Conservation (phyloP, 2,113 vertebrate genomes). For the Perca schrenkii region DNA sequence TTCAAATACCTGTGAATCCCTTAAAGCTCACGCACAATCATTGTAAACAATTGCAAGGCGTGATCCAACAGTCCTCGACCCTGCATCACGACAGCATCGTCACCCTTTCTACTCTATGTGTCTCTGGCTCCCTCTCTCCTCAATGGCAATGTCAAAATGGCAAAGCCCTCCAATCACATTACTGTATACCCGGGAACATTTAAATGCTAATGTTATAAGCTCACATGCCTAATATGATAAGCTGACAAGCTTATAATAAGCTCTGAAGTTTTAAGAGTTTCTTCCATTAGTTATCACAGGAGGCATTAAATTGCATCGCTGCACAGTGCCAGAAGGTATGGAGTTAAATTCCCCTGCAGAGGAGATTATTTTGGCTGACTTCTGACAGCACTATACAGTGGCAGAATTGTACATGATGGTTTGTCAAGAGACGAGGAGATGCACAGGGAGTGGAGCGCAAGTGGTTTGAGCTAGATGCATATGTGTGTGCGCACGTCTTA, state of each 20-base stretch:
- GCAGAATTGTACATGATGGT: conserved; percentile 77
- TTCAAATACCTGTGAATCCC: conserved; percentile 20
- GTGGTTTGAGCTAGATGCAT: conserved; percentile 42
- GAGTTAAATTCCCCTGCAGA: conserved; percentile 85
- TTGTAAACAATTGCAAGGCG: conserved; percentile 26
- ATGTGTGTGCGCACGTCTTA: conserved; percentile 34
- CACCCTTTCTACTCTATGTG: conserved; percentile 23
- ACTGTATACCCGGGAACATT: conserved; percentile 83
- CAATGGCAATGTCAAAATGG: conserved; percentile 81
- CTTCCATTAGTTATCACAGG: conserved; percentile 86
- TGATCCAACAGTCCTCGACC: conserved; percentile 30
- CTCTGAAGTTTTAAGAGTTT: conserved; percentile 88
- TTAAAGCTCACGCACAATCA: not conserved
- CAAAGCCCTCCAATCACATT: conserved; percentile 85
- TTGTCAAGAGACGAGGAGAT: conserved; percentile 71
- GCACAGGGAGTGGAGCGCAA: conserved; percentile 36
- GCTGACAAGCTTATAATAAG: conserved; percentile 90
- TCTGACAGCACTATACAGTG: conserved; percentile 81
- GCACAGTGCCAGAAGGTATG: conserved; percentile 82
- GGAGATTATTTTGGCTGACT: conserved; percentile 83
- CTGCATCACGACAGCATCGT: conserved; percentile 19
- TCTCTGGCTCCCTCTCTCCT: conserved; percentile 47
- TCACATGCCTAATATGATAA: conserved; percentile 90
- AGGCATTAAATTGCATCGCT: conserved; percentile 84
- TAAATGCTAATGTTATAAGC: conserved; percentile 90